phyloP scores from a whole-genome alignment of 2,113 vertebrate species.

The Nerophis lumbriciformis region DNA sequence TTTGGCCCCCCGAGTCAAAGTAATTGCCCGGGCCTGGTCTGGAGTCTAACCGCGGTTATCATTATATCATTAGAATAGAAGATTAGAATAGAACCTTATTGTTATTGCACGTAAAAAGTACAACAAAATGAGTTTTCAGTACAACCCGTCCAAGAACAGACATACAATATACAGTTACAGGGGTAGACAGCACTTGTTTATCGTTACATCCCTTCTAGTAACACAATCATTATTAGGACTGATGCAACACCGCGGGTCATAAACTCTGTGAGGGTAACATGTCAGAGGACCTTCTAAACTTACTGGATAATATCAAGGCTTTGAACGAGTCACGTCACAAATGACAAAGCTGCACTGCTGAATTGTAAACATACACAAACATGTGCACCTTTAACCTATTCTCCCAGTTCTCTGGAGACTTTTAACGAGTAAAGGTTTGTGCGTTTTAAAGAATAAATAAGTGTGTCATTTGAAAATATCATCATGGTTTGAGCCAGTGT shows the following conservation, averaged over 20 bases:
- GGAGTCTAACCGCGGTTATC: too few relatives aligned
- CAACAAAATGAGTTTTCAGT: too few relatives aligned
- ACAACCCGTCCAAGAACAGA: too few relatives aligned
- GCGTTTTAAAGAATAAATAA: too few relatives aligned
- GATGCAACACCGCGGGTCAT: background rate
- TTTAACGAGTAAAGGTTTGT: background rate
- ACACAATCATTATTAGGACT: background rate
- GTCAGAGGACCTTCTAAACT: background rate
- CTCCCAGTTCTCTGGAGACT: background rate
- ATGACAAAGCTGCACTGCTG: background rate
- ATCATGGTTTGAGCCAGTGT: background rate
- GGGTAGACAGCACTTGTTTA: too few relatives aligned
- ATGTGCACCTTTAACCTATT: background rate
- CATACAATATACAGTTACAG: too few relatives aligned
- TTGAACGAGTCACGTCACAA: background rate
- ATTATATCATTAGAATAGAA: too few relatives aligned
- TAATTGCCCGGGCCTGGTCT: too few relatives aligned
- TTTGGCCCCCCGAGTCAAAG: too few relatives aligned
- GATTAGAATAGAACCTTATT: too few relatives aligned
- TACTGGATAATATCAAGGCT: background rate
- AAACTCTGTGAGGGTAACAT: background rate
- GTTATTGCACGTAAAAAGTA: too few relatives aligned
- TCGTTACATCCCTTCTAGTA: too few relatives aligned
- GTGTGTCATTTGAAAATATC: background rate
- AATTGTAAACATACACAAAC: background rate